Conservation (phyloP, 2,888 invertebrate genomes). For the Malthinus seriepunctatus region DNA sequence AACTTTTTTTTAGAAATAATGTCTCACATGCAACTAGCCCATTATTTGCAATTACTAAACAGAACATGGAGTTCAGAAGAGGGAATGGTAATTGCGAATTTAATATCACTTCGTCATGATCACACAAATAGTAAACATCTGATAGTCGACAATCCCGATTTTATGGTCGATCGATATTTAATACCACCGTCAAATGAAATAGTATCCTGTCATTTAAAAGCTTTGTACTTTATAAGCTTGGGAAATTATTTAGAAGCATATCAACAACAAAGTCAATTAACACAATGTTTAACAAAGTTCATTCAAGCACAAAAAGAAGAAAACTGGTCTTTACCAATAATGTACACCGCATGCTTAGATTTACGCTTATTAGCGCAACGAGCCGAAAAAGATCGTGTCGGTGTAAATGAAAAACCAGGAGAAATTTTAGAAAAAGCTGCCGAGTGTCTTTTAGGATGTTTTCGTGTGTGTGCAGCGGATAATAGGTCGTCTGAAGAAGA, state of each 20-base stretch:
- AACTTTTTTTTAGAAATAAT: slow-evolving; percentile 32
- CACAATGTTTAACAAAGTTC: slow-evolving; percentile 78
- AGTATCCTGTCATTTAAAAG: slow-evolving; percentile 73
- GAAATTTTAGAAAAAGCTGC: slow-evolving; percentile 91
- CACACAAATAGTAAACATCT: slow-evolving; percentile 73
- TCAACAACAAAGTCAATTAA: slow-evolving; percentile 75
- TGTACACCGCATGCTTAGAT: slow-evolving; percentile 89
- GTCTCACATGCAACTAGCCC: slow-evolving; percentile 51
- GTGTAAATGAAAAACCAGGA: slow-evolving; percentile 60
- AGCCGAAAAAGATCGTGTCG: slow-evolving; percentile 67
- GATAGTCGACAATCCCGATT: slow-evolving; percentile 71
- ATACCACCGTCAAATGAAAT: slow-evolving; percentile 77
- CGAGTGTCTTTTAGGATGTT: slow-evolving; percentile 89
- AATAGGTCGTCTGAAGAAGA: slow-evolving; percentile 87
- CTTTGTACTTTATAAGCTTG: slow-evolving; percentile 58
- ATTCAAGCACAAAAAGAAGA: slow-evolving; percentile 89
- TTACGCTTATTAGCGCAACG: slow-evolving; percentile 81
- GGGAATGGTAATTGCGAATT: slow-evolving; percentile 62
- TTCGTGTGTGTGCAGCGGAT: slow-evolving; percentile 93
- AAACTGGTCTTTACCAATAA: slow-evolving; percentile 95
- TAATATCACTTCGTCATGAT: slow-evolving; percentile 69
- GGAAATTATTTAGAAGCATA: slow-evolving; percentile 71
- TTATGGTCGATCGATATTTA: slow-evolving; percentile 70
- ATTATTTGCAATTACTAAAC: slow-evolving; percentile 58
- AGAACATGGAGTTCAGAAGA: slow-evolving; percentile 66